phyloP scores from a whole-genome alignment of 1,140 invertebrate genomes.

The Drosophila sp. region DNA sequence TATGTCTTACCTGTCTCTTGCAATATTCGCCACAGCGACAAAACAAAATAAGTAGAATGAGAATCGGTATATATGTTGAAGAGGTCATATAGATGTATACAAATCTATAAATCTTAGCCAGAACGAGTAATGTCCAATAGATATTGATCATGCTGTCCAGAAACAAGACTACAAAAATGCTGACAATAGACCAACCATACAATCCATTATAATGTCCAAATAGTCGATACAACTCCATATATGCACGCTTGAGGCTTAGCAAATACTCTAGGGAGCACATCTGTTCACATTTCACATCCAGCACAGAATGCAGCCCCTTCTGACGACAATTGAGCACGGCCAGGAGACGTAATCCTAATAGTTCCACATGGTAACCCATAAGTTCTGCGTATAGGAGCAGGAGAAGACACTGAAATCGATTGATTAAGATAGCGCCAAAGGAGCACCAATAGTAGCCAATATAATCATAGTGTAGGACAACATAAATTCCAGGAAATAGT shows the following conservation, averaged over 20 bases:
- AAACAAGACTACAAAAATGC: conserved; percentile 64
- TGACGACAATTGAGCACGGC: conserved; percentile 44
- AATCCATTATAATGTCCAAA: conserved; percentile 51
- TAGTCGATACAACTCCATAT: conserved; percentile 61
- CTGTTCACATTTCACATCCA: conserved; percentile 47
- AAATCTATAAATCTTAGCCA: conserved; percentile 45
- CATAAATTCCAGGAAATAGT: conserved; percentile 19
- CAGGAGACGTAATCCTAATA: conserved; percentile 37
- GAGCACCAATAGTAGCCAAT: conserved; percentile 65
- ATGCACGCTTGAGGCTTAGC: conserved; percentile 50
- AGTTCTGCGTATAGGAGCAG: conserved; percentile 60
- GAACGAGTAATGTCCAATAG: conserved; percentile 59
- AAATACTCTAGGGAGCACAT: conserved; percentile 67
- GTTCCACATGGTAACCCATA: conserved; percentile 50
- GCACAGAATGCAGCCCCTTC: conserved; percentile 9
- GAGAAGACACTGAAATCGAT: conserved; percentile 57
- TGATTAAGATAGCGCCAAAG: conserved; percentile 34
- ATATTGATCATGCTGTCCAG: conserved; percentile 67
- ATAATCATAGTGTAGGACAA: conserved; percentile 1
- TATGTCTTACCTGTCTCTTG: conserved; percentile 49
- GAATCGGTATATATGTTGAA: conserved; percentile 33
- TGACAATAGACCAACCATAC: conserved; percentile 65
- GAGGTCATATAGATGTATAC: conserved; percentile 40
- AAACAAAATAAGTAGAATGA: conserved; percentile 44
- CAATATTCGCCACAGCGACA: conserved; percentile 64